Conservation (phyloP, 2,113 vertebrate genomes). For the Microcebus murinus region DNA sequence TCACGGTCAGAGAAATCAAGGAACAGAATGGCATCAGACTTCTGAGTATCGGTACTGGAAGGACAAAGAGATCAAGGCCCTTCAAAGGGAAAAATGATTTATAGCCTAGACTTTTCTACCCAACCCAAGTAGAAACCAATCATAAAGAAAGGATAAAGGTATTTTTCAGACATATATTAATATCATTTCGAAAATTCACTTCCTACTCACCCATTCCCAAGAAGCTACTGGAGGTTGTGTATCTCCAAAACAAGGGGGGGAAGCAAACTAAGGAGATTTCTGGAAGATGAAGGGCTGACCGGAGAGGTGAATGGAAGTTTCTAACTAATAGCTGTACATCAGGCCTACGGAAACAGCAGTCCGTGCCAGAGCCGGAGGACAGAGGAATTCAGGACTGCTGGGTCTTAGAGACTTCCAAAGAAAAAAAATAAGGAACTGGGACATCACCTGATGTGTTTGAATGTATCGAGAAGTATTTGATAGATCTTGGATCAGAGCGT, state of each 20-base stretch:
- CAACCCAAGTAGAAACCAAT: not conserved
- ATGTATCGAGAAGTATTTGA: not conserved
- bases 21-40: not conserved
- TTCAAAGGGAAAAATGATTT: not conserved
- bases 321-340: not conserved
- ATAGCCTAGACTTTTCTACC: not conserved
- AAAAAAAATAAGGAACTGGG: not conserved
- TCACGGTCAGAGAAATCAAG: not conserved
- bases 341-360: not conserved
- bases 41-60: not conserved
- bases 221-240: not conserved
- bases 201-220: not conserved
- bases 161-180: not conserved
- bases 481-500: not conserved
- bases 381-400: not conserved
- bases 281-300: not conserved
- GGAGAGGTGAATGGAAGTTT: not conserved
- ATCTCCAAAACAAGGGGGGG: not conserved
- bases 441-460: not conserved
- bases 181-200: not conserved
- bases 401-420: not conserved
- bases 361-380: not conserved
- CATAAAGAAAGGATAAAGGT: not conserved
- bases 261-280: not conserved
- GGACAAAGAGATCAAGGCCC: not conserved